Percentiles rank a stretch among this genome's conserved stretches.
phyloP scores from a whole-genome alignment of 1,140 invertebrate genomes.

The Drosophila repleta region DNA sequence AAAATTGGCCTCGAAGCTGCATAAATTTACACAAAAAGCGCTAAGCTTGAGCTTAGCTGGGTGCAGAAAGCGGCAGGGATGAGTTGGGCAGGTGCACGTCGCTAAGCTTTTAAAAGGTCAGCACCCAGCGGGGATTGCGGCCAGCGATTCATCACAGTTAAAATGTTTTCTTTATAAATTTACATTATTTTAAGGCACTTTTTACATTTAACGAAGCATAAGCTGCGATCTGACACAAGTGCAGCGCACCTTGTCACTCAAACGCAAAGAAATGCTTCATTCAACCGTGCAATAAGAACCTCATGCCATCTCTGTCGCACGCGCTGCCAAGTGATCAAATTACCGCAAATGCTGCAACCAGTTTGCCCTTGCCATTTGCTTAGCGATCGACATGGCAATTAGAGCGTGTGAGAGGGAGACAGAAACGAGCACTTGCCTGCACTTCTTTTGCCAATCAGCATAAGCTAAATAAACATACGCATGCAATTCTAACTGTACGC shows the following conservation, averaged over 20 bases:
- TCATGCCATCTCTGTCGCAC: conserved; percentile 5
- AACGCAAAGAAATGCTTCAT: conserved; percentile 13
- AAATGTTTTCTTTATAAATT: conserved; percentile 41
- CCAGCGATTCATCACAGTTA: conserved; percentile 51
- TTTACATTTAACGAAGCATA: background rate
- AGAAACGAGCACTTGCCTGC: too few relatives aligned
- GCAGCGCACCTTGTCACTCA: conserved; percentile 3
- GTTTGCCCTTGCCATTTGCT: background rate
- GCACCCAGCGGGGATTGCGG: conserved; percentile 18
- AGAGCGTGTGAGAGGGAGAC: background rate
- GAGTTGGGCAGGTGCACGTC: conserved; percentile 54
- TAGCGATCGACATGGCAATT: background rate
- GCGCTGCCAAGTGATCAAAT: background rate
- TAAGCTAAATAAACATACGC: too few relatives aligned
- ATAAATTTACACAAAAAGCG: conserved; percentile 78
- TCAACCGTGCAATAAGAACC: conserved; percentile 4
- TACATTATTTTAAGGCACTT: conserved; percentile 17
- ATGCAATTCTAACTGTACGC: too few relatives aligned
- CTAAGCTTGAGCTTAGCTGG: conserved; percentile 32
- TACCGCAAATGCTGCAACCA: conserved; percentile 1
- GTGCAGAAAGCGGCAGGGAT: conserved; percentile 9
- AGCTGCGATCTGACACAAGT: conserved; percentile 28
- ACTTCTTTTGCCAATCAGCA: background rate
- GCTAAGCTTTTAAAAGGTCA: conserved; percentile 76
- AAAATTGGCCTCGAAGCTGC: conserved; percentile 74